These are phyloP conservation scores for Macrobrachium rosenbergii DNA, from an alignment of 1,140 invertebrate genomes.

Conservation along the genomic window DNA sequence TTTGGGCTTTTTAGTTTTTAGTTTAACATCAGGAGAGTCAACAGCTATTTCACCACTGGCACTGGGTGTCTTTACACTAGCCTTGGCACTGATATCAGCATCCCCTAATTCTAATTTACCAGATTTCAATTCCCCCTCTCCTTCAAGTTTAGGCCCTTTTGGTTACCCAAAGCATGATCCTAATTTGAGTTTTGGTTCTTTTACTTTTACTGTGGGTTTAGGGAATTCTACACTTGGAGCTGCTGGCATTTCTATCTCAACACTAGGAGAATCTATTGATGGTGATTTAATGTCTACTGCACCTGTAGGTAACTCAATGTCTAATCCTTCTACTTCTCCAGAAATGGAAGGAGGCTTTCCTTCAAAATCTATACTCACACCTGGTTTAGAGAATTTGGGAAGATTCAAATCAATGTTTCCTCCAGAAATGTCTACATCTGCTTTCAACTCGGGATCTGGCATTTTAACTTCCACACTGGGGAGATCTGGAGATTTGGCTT, in stretches of 20 bases:
- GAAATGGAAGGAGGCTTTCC: constrained; percentile 18
- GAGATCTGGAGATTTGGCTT: constrained; percentile 11
- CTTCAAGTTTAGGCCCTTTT: constrained; percentile 35
- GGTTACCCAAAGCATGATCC: constrained; percentile 52
- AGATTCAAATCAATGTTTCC: neutral
- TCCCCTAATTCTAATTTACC: constrained; percentile 39
- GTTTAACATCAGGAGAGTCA: constrained; percentile 27
- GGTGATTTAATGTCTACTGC: constrained; percentile 13
- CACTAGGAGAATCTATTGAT: constrained; percentile 22
- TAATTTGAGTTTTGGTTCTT: constrained; percentile 51
- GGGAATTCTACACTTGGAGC: constrained; percentile 29
- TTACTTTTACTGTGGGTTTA: constrained; percentile 29
- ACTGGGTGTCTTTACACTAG: constrained; percentile 19
- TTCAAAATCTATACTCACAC: neutral
- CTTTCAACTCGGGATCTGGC: too few species aligned
- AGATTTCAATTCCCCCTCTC: constrained; percentile 43
- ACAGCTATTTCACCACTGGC: constrained; percentile 27
- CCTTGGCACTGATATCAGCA: constrained; percentile 14
- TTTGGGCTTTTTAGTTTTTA: constrained; percentile 37
- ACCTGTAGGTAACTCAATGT: constrained; percentile 32
- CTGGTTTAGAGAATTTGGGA: neutral
- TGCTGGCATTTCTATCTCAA: constrained; percentile 25
- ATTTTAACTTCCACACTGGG: constrained; percentile 30
- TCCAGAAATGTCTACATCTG: neutral
- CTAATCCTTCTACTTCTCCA: constrained; percentile 26